A percentile compares a stretch with the other conserved stretches of the same genome.
phyloP scores from a whole-genome alignment of 2,113 vertebrate species.

The Cyanoliseus patagonus region DNA sequence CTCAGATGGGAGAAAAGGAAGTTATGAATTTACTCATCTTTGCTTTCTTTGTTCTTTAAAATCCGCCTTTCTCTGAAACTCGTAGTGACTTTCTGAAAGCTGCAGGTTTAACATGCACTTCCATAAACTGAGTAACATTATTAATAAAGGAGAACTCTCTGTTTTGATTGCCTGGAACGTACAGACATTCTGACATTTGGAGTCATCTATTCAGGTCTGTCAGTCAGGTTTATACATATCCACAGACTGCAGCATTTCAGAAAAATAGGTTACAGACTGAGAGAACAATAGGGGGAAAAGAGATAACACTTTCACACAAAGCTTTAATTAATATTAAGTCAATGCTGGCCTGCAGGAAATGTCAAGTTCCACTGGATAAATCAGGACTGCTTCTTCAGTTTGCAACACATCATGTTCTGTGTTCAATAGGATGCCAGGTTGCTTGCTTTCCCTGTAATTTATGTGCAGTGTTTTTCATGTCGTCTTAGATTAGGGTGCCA shows the following conservation, averaged over 20 bases:
- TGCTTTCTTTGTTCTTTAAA: neutral
- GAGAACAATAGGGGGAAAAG: neutral
- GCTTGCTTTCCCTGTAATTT: conserved; percentile 54
- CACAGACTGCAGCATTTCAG: neutral
- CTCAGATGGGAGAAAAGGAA: neutral
- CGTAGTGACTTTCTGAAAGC: neutral
- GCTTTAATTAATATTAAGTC: conserved; percentile 55
- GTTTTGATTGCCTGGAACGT: neutral
- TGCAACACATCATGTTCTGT: conserved; percentile 24
- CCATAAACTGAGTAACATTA: neutral
- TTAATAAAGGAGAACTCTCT: neutral
- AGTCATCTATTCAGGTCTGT: neutral
- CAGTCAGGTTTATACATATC: neutral
- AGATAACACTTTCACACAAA: neutral
- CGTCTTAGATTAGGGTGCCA: conserved; percentile 39
- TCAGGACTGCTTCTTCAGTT: conserved; percentile 13
- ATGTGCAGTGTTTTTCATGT: conserved; percentile 2
- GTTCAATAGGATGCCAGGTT: conserved; percentile 43
- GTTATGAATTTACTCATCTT: neutral
- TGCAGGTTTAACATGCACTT: neutral
- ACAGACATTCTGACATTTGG: neutral
- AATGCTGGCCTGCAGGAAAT: conserved; percentile 25
- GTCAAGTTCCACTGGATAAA: conserved; percentile 47
- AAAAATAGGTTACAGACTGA: neutral
- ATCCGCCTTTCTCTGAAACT: neutral